Conservation (phyloP, 2,113 vertebrate genomes). For the Orientallactaga bullata region DNA sequence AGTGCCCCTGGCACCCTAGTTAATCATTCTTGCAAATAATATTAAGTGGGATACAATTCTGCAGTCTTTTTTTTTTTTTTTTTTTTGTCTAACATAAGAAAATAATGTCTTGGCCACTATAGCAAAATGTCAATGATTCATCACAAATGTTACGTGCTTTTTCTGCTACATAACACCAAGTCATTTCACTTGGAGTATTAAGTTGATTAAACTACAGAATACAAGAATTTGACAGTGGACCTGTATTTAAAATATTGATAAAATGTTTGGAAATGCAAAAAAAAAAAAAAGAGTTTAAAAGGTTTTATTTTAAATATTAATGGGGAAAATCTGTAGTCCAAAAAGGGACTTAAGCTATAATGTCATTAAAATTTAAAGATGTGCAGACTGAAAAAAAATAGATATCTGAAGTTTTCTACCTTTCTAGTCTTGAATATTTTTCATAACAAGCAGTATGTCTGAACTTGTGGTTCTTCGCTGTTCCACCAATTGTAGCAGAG, state of each 20-base stretch:
- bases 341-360: neutral
- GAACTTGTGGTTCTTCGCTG: neutral
- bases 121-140: constrained; percentile 35
- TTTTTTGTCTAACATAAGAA: constrained; percentile 44
- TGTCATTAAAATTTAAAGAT: constrained; percentile 39
- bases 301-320: constrained; percentile 43
- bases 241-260: constrained; percentile 24
- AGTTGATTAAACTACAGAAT: neutral
- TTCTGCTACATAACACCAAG: constrained; percentile 3
- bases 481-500: neutral
- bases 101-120: constrained; percentile 7
- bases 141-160: neutral
- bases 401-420: neutral
- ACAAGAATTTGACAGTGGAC: neutral
- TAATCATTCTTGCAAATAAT: constrained; percentile 64
- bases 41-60: neutral
- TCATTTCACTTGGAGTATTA: neutral
- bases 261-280: constrained; percentile 10
- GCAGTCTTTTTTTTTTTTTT: neutral
- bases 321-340: neutral
- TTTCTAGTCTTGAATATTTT: neutral
- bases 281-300: neutral
- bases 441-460: neutral
- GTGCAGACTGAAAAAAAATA: neutral
- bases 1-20: constrained; percentile 73